A percentile compares a stretch with the other conserved stretches of the same genome.
phyloP scores from a whole-genome alignment of 2,888 invertebrate genomes.

The Mesorhabditis spiculigera region DNA sequence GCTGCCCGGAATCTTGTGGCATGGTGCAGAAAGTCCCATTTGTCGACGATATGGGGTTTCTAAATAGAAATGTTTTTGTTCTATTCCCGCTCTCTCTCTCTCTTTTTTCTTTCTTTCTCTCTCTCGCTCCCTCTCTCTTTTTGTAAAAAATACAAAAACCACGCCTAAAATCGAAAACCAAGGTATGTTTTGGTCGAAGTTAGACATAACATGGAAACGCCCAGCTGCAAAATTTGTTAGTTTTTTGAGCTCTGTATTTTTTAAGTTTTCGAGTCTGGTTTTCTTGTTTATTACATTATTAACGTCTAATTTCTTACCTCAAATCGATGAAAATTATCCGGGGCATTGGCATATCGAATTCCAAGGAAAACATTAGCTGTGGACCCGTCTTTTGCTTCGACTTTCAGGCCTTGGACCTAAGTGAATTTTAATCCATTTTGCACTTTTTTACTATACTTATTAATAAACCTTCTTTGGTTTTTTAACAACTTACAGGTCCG shows the following conservation, averaged over 20 bases:
- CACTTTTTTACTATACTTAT: background rate
- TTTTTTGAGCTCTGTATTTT: too few relatives aligned
- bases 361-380: constrained; percentile 34
- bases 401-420: constrained; percentile 1
- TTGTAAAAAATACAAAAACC: too few relatives aligned
- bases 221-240: background rate
- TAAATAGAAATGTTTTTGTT: constrained; percentile 12
- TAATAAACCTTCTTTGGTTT: background rate
- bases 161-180: too few relatives aligned
- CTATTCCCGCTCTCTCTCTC: too few relatives aligned
- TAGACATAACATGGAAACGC: background rate
- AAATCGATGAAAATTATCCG: constrained; percentile 36
- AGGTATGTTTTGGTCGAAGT: too few relatives aligned
- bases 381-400: background rate
- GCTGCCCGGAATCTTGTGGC: constrained; percentile 39
- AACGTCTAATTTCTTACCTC: constrained; percentile 18
- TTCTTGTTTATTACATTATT: background rate
- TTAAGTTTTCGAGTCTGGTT: background rate
- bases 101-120: too few relatives aligned
- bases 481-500: background rate
- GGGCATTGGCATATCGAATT: constrained; percentile 38
- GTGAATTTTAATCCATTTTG: constrained; percentile 1
- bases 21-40: constrained; percentile 35
- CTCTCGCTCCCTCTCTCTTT: too few relatives aligned
- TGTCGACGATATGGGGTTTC: constrained; percentile 41